Conservation (phyloP, 2,888 invertebrate genomes). For the Macrophya annulata region DNA sequence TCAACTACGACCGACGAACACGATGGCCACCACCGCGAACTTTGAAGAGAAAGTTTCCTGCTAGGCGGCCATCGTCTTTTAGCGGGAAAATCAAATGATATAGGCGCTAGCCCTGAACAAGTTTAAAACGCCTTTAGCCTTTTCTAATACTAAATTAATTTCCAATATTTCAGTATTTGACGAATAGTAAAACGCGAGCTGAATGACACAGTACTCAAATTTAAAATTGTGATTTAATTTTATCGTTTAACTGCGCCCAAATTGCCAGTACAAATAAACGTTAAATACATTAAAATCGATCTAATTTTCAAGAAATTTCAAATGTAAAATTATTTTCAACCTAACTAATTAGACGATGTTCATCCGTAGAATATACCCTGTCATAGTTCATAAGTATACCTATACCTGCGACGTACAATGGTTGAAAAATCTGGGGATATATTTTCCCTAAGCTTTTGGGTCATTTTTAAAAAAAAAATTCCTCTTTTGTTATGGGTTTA, state of each 20-base stretch:
- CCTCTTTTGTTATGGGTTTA: background rate
- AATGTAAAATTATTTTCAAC: constrained; percentile 1
- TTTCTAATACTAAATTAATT: background rate
- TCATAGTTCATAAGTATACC: too few species aligned
- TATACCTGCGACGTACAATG: constrained; percentile 13
- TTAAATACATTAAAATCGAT: background rate
- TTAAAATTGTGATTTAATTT: background rate
- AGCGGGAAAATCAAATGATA: constrained; percentile 64
- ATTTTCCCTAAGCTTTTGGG: background rate
- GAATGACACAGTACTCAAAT: background rate
- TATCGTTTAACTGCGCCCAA: background rate
- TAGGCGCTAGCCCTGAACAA: constrained; percentile 25
- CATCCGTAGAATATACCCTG: background rate
- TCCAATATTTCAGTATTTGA: background rate
- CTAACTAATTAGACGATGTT: constrained; percentile 3
- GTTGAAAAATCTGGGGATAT: background rate
- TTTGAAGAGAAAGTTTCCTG: constrained; percentile 54
- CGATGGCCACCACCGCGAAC: constrained; percentile 34
- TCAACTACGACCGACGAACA: constrained; percentile 13
- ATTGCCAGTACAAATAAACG: background rate
- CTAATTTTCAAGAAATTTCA: background rate
- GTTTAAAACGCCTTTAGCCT: background rate
- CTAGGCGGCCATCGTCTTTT: constrained; percentile 65
- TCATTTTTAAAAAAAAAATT: background rate
- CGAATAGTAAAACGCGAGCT: background rate